A percentile compares a stretch with the other conserved stretches of the same genome.
phyloP scores from a whole-genome alignment of 2,113 vertebrate species.

The Arvicanthis niloticus region DNA sequence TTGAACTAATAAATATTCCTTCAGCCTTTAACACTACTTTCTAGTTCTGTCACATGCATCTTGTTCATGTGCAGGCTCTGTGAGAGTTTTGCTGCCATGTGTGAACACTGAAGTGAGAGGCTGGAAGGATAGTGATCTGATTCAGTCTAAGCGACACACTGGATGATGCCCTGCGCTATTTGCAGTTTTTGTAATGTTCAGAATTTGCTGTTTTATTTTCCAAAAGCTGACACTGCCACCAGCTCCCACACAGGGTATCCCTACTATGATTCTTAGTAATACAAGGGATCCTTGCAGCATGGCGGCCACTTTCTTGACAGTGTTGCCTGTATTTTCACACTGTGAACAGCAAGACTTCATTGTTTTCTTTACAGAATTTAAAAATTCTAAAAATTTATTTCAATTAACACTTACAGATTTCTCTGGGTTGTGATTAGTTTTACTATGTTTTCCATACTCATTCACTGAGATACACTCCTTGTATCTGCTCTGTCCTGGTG shows the following conservation, averaged over 20 bases:
- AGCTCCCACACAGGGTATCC: not conserved
- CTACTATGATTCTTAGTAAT: not conserved
- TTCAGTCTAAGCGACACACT: not conserved
- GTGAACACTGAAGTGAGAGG: not conserved
- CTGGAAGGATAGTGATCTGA: not conserved
- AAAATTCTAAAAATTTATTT: conserved; percentile 7
- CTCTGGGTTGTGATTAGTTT: not conserved
- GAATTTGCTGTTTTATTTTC: not conserved
- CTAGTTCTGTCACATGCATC: not conserved
- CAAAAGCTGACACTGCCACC: not conserved
- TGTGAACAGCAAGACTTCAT: not conserved
- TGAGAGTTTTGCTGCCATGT: not conserved
- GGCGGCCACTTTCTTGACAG: not conserved
- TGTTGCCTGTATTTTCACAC: not conserved
- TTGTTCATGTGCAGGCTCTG: not conserved
- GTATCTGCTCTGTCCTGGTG: not conserved
- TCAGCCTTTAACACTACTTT: rapidly evolving
- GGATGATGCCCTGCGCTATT: not conserved
- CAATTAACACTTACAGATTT: not conserved
- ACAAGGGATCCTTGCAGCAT: not conserved
- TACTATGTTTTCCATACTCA: not conserved
- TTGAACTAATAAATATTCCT: not conserved
- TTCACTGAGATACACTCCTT: not conserved
- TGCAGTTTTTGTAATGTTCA: not conserved
- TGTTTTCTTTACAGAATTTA: not conserved